Evolutionary conservation across 2,797 vertebrate species (phyloP).

Genomic region (Mastacembelus armatus): DNA sequence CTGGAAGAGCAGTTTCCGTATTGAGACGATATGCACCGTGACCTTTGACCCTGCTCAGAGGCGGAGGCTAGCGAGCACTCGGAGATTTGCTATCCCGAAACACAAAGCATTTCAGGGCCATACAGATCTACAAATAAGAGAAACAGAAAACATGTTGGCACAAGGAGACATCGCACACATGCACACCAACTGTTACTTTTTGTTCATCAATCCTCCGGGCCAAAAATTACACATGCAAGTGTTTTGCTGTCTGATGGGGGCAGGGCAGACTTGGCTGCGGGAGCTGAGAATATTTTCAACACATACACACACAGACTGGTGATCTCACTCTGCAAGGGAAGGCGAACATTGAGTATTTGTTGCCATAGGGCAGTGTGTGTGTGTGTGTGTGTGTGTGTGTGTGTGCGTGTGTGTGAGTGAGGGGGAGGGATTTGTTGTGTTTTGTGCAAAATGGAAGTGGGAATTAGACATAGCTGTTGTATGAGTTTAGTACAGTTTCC

Average conservation of each 20-base stretch:
- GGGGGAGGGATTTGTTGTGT: conserved; percentile 53
- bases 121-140: conserved; percentile 52
- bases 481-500: conserved; percentile 64
- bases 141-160: conserved; percentile 67
- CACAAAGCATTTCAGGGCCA: conserved; percentile 60
- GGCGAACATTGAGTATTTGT: conserved; percentile 75
- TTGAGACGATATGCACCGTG: conserved; percentile 78
- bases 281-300: conserved; percentile 70
- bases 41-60: conserved; percentile 75
- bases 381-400: conserved; percentile 17
- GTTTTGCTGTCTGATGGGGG: conserved; percentile 76
- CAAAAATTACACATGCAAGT: conserved; percentile 79
- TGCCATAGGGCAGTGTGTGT: conserved; percentile 61
- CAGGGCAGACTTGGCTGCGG: conserved; percentile 76
- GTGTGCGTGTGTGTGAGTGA: conserved; percentile 33
- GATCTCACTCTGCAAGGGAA: conserved; percentile 72
- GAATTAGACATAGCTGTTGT: conserved; percentile 65
- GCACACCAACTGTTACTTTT: conserved; percentile 80
- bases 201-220: conserved; percentile 62
- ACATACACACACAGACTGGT: conserved; percentile 64
- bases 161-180: conserved; percentile 68
- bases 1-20: conserved; percentile 73
- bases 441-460: conserved; percentile 67
- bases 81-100: conserved; percentile 53
- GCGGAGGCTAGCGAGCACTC: conserved; percentile 50